Evolutionary conservation across 2,113 vertebrate genomes (phyloP).

Genomic region (Hystrix brachyura): DNA sequence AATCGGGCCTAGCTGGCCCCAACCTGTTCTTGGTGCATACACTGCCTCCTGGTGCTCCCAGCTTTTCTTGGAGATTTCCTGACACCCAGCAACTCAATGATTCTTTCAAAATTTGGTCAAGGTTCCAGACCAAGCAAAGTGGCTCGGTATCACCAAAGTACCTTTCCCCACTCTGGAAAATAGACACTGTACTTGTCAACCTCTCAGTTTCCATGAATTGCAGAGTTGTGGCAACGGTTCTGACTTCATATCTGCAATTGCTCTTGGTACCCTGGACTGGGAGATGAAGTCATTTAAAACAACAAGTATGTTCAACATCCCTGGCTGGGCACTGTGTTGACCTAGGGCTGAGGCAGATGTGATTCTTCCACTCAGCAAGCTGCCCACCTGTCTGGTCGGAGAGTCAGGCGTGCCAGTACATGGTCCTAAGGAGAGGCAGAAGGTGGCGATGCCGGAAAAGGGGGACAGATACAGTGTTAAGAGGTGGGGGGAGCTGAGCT

Average conservation of each 20-base stretch:
- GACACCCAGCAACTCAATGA: background rate
- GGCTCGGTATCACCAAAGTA: background rate
- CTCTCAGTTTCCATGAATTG: background rate
- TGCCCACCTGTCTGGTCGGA: background rate
- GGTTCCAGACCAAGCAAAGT: background rate
- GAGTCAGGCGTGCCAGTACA: background rate
- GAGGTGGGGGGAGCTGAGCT: background rate
- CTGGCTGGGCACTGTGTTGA: background rate
- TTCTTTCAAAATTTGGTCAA: conserved; percentile 37
- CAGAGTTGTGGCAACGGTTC: background rate
- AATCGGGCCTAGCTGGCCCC: background rate
- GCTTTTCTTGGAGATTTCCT: background rate
- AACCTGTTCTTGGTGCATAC: background rate
- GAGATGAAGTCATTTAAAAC: conserved; percentile 40
- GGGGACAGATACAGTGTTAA: background rate
- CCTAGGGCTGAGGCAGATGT: background rate
- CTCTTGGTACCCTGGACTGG: background rate
- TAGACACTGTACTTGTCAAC: background rate
- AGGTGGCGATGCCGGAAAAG: background rate
- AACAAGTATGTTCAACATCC: background rate
- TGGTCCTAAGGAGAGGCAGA: background rate
- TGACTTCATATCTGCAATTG: background rate
- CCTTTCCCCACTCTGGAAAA: background rate
- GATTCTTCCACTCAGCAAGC: background rate
- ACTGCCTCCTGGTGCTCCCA: background rate